Evolutionary conservation across 2,888 invertebrate species (phyloP).

Genomic region (Athalia rosae): DNA sequence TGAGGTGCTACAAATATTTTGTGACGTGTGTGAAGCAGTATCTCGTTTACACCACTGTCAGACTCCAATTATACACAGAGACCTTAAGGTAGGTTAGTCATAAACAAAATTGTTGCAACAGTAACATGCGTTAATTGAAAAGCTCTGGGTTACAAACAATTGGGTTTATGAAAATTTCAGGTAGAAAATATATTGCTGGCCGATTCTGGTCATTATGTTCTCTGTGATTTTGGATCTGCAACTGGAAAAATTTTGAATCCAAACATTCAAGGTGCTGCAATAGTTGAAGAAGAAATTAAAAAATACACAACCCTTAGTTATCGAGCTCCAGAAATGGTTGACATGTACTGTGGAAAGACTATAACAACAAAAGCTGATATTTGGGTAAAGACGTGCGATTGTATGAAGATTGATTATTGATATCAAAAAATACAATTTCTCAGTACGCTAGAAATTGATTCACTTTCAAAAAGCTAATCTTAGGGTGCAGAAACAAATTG

Average conservation of each 20-base stretch:
- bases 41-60: slow-evolving; percentile 93
- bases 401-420: background rate
- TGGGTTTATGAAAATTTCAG: slow-evolving; percentile 73
- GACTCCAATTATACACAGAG: slow-evolving; percentile 94
- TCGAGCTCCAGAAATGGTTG: slow-evolving; percentile 95
- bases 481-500: slow-evolving; percentile 8
- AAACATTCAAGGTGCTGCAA: slow-evolving; percentile 79
- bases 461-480: background rate
- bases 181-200: slow-evolving; percentile 91
- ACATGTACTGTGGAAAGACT: slow-evolving; percentile 87
- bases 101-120: slow-evolving; percentile 12
- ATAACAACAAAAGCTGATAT: slow-evolving; percentile 93
- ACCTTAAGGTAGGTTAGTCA: slow-evolving; percentile 81
- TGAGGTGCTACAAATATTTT: slow-evolving; percentile 91
- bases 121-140: background rate
- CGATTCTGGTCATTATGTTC: slow-evolving; percentile 86
- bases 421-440: slow-evolving; percentile 20
- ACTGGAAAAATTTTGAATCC: slow-evolving; percentile 87
- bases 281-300: slow-evolving; percentile 90
- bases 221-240: slow-evolving; percentile 96
- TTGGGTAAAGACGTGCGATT: slow-evolving; percentile 78
- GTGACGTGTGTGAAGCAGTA: slow-evolving; percentile 94
- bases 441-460: background rate
- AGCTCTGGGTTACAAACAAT: background rate
- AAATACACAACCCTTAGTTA: slow-evolving; percentile 93